Evolutionary conservation across 2,888 invertebrate species (phyloP).

Genomic region (Drosophila macrospina): DNA sequence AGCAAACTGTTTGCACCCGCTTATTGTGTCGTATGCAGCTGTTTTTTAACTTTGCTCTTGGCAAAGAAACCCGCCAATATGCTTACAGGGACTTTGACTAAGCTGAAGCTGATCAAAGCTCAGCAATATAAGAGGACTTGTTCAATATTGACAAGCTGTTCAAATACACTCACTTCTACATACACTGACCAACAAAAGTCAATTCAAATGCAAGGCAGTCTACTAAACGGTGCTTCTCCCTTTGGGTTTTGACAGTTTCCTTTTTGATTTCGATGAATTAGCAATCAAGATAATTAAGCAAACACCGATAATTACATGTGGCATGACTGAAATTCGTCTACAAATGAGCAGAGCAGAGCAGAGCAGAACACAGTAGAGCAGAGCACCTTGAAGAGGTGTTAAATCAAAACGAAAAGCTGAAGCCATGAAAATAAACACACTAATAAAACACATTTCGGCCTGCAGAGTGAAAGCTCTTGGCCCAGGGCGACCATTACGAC

Average conservation of each 20-base stretch:
- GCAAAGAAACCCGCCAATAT: background rate
- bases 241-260: background rate
- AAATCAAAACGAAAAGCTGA: conserved; percentile 65
- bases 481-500: conserved; percentile 38
- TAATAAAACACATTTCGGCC: conserved; percentile 64
- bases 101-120: background rate
- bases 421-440: conserved; percentile 58
- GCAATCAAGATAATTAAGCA: conserved; percentile 51
- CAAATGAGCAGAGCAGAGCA: conserved; percentile 39
- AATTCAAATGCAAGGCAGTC: background rate
- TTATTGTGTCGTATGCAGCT: conserved; percentile 22
- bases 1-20: conserved; percentile 38
- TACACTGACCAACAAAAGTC: background rate
- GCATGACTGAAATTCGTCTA: background rate
- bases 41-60: background rate
- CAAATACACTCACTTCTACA: background rate
- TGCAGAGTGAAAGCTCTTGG: conserved; percentile 12
- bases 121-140: background rate
- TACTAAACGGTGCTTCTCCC: background rate
- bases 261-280: conserved; percentile 30
- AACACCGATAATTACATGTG: conserved; percentile 4
- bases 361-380: conserved; percentile 41
- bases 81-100: background rate
- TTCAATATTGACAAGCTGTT: conserved; percentile 2
- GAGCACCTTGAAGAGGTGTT: conserved; percentile 61